Evolutionary conservation across 2,888 invertebrate species (phyloP).

Genomic region (Dugesia japonica): DNA sequence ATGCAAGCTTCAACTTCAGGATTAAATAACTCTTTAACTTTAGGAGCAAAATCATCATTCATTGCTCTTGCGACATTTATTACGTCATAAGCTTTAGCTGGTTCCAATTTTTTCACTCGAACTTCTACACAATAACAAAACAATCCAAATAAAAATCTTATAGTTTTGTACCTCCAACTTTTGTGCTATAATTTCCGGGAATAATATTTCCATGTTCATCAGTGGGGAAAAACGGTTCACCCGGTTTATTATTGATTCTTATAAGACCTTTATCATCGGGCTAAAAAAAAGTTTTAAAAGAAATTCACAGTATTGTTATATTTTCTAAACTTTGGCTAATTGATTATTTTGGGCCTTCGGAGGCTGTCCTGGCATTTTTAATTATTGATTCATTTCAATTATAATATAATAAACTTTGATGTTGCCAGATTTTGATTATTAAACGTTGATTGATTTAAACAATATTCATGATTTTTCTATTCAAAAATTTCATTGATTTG

Average conservation of each 20-base stretch:
- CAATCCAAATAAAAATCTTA: neutral
- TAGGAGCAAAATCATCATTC: constrained; percentile 47
- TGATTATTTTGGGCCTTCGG: no score
- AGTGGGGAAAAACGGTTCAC: constrained; percentile 14
- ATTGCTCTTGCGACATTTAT: constrained; percentile 47
- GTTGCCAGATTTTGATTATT: no score
- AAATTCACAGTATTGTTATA: no score
- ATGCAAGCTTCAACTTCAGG: constrained; percentile 46
- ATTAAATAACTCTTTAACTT: constrained; percentile 45
- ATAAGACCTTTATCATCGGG: neutral
- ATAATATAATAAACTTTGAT: no score
- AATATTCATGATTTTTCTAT: no score
- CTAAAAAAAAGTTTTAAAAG: no score
- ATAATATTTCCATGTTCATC: constrained; percentile 27
- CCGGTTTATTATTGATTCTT: neutral
- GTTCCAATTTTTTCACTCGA: constrained; percentile 40
- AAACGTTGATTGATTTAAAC: no score
- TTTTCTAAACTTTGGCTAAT: no score
- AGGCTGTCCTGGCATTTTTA: no score
- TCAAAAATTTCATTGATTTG: no score
- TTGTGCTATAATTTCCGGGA: constrained; percentile 23
- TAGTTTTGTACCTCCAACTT: neutral
- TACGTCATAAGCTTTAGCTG: constrained; percentile 47
- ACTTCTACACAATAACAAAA: constrained; percentile 7
- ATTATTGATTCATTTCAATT: no score